Base-by-base conservation (phyloP, 1,140 invertebrate genomes). In the Drosophila bocki region DNA sequence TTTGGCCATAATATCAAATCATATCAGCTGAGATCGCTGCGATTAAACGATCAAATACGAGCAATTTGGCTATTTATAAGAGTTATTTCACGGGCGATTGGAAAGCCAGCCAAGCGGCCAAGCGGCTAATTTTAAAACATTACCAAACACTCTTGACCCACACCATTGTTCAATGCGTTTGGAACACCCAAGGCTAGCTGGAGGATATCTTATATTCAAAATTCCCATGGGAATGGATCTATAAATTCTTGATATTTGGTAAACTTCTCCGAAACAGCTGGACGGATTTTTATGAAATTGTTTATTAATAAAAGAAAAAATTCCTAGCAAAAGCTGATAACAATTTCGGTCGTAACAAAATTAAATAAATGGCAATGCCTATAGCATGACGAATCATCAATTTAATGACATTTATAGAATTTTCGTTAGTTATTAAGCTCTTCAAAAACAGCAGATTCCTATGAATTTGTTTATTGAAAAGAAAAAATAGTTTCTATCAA, bases 61-160 rank as follows among this genome's bases (percentile, higher is more conserved):
- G n/a, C 62, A 48, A 86, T 75, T 70, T 53, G 50, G 60, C 75
- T 87, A 86, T 86, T 82, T 86, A 59, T 69, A 68, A 45, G 22
- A 29, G 68, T 87, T 86, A 70, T 82, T 64, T 78, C 78, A 87
- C 67, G 50, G 33, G 68, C 57, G 53, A 58, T 26, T 51, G 45
- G 48, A 68, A 56, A 56, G 67, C 62, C 64, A 68, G 35, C 29
- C 37, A 53, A 44, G 65, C 65, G 26, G 62, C 62, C 62, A 68
- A 44, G 54, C 51, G 19, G 64, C 67, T 81, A 85, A 67, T 78
- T 85, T 69, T 74, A 84, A 80, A 70, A 57, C 47, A 68, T 77
- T 77, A 60, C 60, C 74, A 81, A 78, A 75, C 59, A 63, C 65
- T 67, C 63, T 64, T 70, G 62, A 81, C 69, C 60, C 53, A 76